Percentiles rank a stretch among this genome's conserved stretches.
These are phyloP conservation scores for Lymantria dispar DNA, from an alignment of 2,888 invertebrate species.

Conservation along the genomic window DNA sequence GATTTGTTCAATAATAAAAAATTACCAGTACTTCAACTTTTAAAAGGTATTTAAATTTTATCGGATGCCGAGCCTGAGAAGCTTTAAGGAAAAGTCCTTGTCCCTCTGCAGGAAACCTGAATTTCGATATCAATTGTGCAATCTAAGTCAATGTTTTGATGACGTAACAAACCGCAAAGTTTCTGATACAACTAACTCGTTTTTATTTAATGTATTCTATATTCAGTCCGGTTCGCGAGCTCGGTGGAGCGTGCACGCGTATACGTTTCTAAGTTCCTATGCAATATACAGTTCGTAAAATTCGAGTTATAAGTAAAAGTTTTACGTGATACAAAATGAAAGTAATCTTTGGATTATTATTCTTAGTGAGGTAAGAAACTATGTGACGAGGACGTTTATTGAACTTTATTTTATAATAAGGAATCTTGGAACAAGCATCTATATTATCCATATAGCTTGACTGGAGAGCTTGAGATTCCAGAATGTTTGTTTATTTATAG, in stretches of 20 bases:
- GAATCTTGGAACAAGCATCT: no score
- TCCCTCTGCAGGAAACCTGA: neutral
- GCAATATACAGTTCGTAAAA: neutral
- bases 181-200: neutral
- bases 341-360: slow-evolving; percentile 29
- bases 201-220: neutral
- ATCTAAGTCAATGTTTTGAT: slow-evolving; percentile 5
- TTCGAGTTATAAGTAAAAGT: neutral
- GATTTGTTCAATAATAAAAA: no score
- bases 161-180: slow-evolving; percentile 6
- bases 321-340: slow-evolving; percentile 29
- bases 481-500: no score
- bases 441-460: no score
- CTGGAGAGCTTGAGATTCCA: no score
- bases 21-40: no score
- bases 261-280: slow-evolving; percentile 3
- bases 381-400: no score
- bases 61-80: no score
- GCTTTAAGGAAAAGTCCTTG: neutral
- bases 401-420: no score
- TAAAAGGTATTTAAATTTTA: no score
- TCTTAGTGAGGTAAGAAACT: slow-evolving; percentile 24
- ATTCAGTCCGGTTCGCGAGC: slow-evolving; percentile 19
- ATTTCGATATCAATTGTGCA: neutral
- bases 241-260: slow-evolving; percentile 11